A percentile compares a stretch with the other conserved stretches of the same genome.
Evolutionary conservation across 37 sponge, comb jelly and placozoan genomes (phyloP).

Genomic region (Chondrilla cf. caribensis): DNA sequence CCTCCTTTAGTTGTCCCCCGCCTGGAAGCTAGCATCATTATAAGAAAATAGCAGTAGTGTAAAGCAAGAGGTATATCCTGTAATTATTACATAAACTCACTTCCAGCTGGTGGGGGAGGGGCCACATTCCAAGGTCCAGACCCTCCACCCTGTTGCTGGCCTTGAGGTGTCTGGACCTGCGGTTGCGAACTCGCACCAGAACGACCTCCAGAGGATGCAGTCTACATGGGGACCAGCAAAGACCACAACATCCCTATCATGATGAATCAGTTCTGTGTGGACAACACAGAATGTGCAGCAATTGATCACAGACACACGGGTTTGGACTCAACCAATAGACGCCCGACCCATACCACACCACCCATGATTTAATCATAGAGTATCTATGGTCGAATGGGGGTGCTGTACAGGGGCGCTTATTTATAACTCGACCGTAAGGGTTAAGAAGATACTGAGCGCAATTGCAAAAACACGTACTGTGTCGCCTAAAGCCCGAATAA

Average conservation of each 20-base stretch:
- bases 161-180: background rate
- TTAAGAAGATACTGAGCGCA: no score
- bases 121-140: conserved; percentile 17
- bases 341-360: no score
- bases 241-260: background rate
- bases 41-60: background rate
- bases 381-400: no score
- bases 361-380: no score
- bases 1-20: background rate
- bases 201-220: background rate
- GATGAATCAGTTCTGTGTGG: background rate
- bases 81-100: background rate
- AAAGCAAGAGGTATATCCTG: background rate
- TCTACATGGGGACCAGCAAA: background rate
- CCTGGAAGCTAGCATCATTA: background rate
- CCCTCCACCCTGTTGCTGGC: background rate
- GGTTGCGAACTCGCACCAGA: background rate
- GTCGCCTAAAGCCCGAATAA: no score
- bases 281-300: background rate
- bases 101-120: conserved; percentile 40
- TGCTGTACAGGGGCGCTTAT: no score
- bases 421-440: no score
- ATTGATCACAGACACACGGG: background rate
- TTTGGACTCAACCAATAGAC: no score
- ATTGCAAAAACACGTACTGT: no score